Conservation (phyloP, 2,888 invertebrate genomes). For the Heliconius cydno region DNA sequence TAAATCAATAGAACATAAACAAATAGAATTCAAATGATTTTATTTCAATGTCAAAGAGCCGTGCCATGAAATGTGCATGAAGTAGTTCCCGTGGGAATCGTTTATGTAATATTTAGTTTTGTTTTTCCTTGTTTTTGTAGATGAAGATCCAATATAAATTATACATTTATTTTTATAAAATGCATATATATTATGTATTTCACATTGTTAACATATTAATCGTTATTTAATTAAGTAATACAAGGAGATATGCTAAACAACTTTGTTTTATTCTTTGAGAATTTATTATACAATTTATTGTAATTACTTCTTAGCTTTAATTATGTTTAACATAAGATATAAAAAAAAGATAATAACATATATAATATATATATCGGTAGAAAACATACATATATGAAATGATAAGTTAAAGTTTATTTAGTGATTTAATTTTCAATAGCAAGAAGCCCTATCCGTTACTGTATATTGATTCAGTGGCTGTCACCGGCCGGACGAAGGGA, state of each 20-base stretch:
- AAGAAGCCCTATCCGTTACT: conserved; percentile 41
- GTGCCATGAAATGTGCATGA: conserved; percentile 22
- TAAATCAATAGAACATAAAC: background rate
- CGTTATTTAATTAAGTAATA: background rate
- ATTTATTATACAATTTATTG: background rate
- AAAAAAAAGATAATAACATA: background rate
- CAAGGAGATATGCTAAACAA: background rate
- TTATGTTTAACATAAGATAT: background rate
- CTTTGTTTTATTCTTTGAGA: background rate
- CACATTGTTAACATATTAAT: background rate
- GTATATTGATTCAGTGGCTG: conserved; percentile 42
- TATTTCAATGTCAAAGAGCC: conserved; percentile 11
- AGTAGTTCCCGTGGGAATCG: conserved; percentile 14
- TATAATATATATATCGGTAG: background rate
- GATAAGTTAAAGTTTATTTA: conserved; percentile 3
- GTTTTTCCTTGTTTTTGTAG: conserved; percentile 13
- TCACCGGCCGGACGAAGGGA: conserved; percentile 40
- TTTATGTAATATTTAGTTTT: conserved; percentile 14
- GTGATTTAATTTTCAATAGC: conserved; percentile 29
- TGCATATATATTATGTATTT: background rate
- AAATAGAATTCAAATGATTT: conserved; percentile 1
- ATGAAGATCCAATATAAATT: background rate
- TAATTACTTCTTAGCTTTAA: background rate
- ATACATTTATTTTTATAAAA: background rate
- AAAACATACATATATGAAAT: background rate